Percentiles rank a stretch among this genome's conserved stretches.
Evolutionary conservation across 2,113 vertebrate genomes (phyloP).

Genomic region (Drymodes brunneopygia): DNA sequence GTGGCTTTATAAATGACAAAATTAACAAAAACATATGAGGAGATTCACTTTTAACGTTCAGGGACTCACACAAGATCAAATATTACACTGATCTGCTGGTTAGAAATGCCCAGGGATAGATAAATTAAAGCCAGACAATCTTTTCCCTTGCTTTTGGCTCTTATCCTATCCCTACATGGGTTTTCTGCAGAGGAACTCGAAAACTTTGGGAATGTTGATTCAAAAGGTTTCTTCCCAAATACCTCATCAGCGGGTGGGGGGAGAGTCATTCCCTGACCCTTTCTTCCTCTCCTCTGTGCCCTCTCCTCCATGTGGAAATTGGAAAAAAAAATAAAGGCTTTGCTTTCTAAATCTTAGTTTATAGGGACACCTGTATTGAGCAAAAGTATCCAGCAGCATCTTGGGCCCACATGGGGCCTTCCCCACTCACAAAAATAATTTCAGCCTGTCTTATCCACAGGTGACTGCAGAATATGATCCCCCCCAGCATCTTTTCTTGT

Average conservation of each 20-base stretch:
- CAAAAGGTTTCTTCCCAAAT: constrained; percentile 56
- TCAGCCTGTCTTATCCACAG: background rate
- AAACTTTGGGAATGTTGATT: constrained; percentile 54
- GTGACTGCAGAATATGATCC: background rate
- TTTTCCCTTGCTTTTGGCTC: constrained; percentile 34
- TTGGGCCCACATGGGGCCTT: background rate
- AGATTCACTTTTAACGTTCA: background rate
- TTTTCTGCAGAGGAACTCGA: constrained; percentile 20
- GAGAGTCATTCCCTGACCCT: background rate
- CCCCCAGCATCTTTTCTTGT: fast-evolving
- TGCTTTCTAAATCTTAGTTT: background rate
- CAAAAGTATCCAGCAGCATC: background rate
- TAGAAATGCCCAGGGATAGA: constrained; percentile 36
- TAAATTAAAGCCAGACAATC: constrained; percentile 53
- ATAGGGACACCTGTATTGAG: background rate
- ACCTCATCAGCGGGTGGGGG: background rate
- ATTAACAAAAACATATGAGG: background rate
- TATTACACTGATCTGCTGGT: constrained; percentile 12
- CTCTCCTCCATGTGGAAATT: background rate
- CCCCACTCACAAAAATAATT: background rate
- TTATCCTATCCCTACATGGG: constrained; percentile 22
- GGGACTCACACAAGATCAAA: background rate
- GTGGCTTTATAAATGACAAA: background rate
- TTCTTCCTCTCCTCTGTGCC: background rate
- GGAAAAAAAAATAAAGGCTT: background rate